phyloP scores from a whole-genome alignment of 1,140 invertebrate species.

The Melitaea cinxia region DNA sequence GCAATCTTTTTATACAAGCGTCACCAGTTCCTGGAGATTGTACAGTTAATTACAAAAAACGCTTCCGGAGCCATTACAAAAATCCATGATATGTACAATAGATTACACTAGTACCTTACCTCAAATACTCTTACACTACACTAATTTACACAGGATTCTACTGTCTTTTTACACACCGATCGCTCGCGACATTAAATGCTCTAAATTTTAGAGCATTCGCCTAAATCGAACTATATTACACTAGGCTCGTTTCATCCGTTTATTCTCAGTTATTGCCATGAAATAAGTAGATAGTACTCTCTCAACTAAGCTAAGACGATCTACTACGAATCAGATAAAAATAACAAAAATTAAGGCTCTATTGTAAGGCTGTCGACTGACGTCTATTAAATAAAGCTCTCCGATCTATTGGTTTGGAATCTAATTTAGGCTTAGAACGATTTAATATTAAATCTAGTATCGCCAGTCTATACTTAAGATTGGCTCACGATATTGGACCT shows the following conservation, averaged over 20 bases:
- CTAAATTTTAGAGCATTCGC: slow-evolving; percentile 74
- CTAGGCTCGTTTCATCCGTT: background rate
- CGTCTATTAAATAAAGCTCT: slow-evolving; percentile 46
- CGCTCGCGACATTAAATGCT: slow-evolving; percentile 39
- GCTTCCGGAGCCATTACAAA: slow-evolving; percentile 52
- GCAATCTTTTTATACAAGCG: slow-evolving; percentile 13
- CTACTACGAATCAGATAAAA: slow-evolving; percentile 18
- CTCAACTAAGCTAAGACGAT: slow-evolving; percentile 17
- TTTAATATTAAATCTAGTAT: slow-evolving; percentile 13
- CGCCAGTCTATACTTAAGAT: slow-evolving; percentile 6
- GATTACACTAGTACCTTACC: slow-evolving; percentile 45
- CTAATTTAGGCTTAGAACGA: slow-evolving; percentile 24
- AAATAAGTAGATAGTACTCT: slow-evolving; percentile 24
- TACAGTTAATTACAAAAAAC: slow-evolving; percentile 64
- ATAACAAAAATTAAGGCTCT: slow-evolving; percentile 44
- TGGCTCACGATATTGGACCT: slow-evolving; percentile 22
- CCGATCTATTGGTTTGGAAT: slow-evolving; percentile 35
- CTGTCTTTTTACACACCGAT: slow-evolving; percentile 65
- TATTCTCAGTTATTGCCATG: slow-evolving; percentile 32
- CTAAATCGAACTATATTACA: slow-evolving; percentile 47
- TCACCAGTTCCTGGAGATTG: slow-evolving; percentile 40
- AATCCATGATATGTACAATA: slow-evolving; percentile 76
- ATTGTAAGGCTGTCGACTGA: slow-evolving; percentile 37
- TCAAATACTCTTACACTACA: slow-evolving; percentile 52
- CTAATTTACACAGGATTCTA: slow-evolving; percentile 57